phyloP scores from a whole-genome alignment of 2,888 invertebrate genomes.

The Pseudeuparius sepicola region DNA sequence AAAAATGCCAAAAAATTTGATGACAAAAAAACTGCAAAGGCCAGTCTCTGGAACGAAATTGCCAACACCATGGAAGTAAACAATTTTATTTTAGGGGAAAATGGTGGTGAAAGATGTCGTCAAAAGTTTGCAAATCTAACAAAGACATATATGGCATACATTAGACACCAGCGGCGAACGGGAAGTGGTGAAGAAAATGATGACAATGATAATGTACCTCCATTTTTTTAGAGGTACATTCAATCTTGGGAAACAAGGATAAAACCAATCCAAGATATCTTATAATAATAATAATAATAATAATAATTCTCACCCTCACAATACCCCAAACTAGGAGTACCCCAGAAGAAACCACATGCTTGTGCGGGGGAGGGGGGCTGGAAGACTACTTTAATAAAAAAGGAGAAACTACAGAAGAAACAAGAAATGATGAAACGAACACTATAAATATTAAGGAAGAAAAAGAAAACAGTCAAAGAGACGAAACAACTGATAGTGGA shows the following conservation, averaged over 20 bases:
- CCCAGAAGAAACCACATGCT: no score
- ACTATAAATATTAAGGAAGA: no score
- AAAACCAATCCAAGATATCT: neutral
- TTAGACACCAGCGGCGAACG: constrained; percentile 1
- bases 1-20: neutral
- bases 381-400: no score
- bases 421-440: no score
- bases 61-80: neutral
- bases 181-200: constrained; percentile 2
- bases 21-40: neutral
- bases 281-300: neutral
- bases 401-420: no score
- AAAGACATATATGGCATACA: neutral
- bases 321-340: no score
- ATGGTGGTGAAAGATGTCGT: constrained; percentile 1
- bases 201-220: constrained; percentile 1
- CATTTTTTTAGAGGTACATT: constrained; percentile 1
- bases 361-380: no score
- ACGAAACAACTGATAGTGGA: no score
- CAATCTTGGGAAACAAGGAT: neutral
- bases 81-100: neutral
- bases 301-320: no score
- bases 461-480: no score
- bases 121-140: neutral
- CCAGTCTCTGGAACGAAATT: neutral